Evolutionary conservation across 2,888 invertebrate species (phyloP).

Genomic region (Deroplatys truncata): DNA sequence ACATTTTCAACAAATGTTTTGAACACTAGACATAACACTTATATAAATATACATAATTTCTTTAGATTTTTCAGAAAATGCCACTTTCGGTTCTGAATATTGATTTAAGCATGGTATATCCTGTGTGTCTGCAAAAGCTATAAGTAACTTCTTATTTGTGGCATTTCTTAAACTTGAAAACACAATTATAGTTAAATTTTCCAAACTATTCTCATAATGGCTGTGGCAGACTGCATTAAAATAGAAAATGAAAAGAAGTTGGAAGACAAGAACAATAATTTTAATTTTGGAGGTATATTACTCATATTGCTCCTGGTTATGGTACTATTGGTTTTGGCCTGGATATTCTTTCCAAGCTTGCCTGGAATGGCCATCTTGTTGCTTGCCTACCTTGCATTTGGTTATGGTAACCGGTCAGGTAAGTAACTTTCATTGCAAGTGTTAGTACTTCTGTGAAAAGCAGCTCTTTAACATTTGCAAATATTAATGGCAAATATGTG

Average conservation of each 20-base stretch:
- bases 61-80: background rate
- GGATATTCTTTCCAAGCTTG: slow-evolving; percentile 21
- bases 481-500: too few species aligned
- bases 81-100: background rate
- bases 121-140: too few species aligned
- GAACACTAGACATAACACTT: too few species aligned
- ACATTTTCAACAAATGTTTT: background rate
- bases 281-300: background rate
- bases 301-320: background rate
- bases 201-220: background rate
- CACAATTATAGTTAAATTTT: too few species aligned
- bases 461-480: too few species aligned
- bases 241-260: background rate
- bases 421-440: background rate
- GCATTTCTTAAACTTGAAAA: too few species aligned
- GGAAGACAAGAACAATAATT: background rate
- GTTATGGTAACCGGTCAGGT: background rate
- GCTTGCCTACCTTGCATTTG: slow-evolving; percentile 5
- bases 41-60: background rate
- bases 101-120: background rate
- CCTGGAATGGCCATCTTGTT: slow-evolving; percentile 8
- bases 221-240: background rate
- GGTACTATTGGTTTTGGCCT: background rate
- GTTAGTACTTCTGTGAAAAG: background rate
- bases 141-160: too few species aligned